phyloP scores from a whole-genome alignment of 2,113 vertebrate species.

The Neodon shergylaensis region DNA sequence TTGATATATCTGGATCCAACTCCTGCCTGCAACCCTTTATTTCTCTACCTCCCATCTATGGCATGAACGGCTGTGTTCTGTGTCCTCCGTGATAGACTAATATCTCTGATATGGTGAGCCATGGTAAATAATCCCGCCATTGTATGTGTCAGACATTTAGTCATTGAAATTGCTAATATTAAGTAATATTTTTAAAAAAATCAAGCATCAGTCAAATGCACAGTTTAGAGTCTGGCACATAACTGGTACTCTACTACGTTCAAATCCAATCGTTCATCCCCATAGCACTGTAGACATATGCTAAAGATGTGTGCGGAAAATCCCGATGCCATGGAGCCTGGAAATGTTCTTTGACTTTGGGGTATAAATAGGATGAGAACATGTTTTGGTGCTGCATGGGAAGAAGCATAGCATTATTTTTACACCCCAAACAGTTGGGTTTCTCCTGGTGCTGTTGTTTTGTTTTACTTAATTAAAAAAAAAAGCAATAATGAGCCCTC shows the following conservation, averaged over 20 bases:
- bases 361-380: slow-evolving; percentile 81
- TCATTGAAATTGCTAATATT: not conserved
- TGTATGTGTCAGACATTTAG: not conserved
- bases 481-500: slow-evolving; percentile 70
- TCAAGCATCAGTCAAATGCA: not conserved
- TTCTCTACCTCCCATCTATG: not conserved
- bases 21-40: not conserved
- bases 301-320: not conserved
- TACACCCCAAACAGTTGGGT: slow-evolving; percentile 47
- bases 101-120: not conserved
- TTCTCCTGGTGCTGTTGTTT: not conserved
- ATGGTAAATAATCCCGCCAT: not conserved
- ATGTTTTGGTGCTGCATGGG: slow-evolving; percentile 68
- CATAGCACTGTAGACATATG: not conserved
- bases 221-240: not conserved
- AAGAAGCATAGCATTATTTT: slow-evolving; percentile 54
- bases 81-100: not conserved
- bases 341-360: slow-evolving; percentile 69
- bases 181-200: not conserved
- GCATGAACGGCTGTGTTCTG: not conserved
- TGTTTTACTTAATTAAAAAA: slow-evolving; percentile 59
- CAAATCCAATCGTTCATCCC: not conserved
- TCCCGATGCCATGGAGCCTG: not conserved
- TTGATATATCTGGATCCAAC: not conserved
- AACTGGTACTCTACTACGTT: not conserved